These are phyloP conservation scores for Mesembrinibis cayennensis DNA, from an alignment of 2,113 vertebrate species.

Conservation along the genomic window DNA sequence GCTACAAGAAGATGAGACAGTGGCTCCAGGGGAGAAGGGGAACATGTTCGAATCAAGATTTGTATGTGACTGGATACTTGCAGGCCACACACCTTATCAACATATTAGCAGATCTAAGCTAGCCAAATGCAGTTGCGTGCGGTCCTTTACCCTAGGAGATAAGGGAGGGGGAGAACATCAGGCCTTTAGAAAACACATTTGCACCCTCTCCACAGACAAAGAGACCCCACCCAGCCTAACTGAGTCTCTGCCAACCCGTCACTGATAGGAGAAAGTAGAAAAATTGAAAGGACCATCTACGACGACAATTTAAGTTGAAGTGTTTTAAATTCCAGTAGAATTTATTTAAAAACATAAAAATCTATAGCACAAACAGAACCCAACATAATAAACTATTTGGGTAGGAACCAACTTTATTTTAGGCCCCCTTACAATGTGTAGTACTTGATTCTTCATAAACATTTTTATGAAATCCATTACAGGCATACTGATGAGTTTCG, in stretches of 20 bases:
- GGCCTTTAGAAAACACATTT: background rate
- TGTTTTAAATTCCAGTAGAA: background rate
- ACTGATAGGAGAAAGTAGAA: background rate
- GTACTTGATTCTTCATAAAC: background rate
- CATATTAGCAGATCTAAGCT: background rate
- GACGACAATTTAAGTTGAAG: background rate
- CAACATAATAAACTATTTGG: background rate
- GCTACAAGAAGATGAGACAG: background rate
- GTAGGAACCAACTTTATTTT: background rate
- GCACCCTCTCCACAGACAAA: background rate
- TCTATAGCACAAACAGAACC: background rate
- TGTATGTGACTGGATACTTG: accelerated
- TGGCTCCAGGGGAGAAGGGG: background rate
- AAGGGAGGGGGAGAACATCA: background rate
- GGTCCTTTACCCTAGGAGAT: background rate
- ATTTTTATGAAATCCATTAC: background rate
- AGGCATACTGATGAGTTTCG: background rate
- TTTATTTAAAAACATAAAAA: background rate
- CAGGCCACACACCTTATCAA: background rate
- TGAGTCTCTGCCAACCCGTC: background rate
- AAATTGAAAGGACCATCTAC: background rate
- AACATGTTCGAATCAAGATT: background rate
- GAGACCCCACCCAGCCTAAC: background rate
- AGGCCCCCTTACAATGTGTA: background rate
- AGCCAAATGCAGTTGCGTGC: accelerated